Evolutionary conservation across 2,113 vertebrate species (phyloP).

Genomic region (Calyptomena viridis): DNA sequence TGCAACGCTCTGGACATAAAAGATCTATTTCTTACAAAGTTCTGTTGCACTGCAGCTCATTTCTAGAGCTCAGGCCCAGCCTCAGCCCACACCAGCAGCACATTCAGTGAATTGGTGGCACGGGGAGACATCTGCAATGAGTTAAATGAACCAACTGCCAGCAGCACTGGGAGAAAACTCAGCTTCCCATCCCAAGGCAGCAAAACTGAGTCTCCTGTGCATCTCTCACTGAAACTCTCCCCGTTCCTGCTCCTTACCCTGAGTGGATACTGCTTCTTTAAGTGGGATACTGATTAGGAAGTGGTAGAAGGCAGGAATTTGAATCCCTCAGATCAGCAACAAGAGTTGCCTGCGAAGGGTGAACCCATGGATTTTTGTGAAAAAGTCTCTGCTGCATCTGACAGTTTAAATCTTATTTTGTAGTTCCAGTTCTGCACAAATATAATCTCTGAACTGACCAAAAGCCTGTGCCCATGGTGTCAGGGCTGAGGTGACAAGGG

Average conservation of each 20-base stretch:
- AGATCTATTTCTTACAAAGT: background rate
- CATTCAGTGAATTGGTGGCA: accelerated
- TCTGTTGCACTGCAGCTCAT: background rate
- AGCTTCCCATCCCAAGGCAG: background rate
- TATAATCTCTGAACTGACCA: background rate
- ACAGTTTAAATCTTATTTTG: background rate
- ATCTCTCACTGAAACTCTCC: background rate
- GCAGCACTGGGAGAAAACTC: background rate
- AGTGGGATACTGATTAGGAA: background rate
- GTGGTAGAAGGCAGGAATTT: background rate
- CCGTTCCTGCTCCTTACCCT: background rate
- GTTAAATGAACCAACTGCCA: background rate
- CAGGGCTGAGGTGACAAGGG: background rate
- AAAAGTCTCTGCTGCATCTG: background rate
- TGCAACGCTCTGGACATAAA: accelerated
- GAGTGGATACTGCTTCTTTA: background rate
- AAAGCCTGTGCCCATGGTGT: accelerated
- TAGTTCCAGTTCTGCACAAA: background rate
- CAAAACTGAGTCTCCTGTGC: background rate
- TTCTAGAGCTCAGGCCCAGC: background rate
- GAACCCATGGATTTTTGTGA: background rate
- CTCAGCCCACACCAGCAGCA: background rate
- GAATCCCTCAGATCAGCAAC: background rate
- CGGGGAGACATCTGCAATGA: accelerated
- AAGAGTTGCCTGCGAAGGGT: background rate